Base-by-base conservation (phyloP, 2,888 invertebrate species). In the Lasioglossum pauxillum region DNA sequence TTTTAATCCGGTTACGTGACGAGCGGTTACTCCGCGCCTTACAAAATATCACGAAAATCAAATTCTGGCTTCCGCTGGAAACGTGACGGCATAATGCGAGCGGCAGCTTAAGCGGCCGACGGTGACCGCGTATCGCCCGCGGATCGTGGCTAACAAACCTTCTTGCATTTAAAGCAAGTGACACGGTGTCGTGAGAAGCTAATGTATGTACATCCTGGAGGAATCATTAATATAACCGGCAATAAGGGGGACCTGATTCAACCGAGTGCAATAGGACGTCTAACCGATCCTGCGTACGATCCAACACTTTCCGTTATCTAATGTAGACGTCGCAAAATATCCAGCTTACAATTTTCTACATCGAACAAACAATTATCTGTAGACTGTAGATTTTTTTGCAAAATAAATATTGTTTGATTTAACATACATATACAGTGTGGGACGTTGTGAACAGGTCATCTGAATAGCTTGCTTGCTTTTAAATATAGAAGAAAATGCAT, bases 111-210 rank as follows among this genome's bases (percentile, higher is more conserved):
- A 75, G 44, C 69, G 60, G 38, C 38, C 75, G 38, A 27, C 73
- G 80, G 44, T 46, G 82, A 41, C 79, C 77, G 64, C 71, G 86
- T 83, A 80, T 64, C 67, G 27, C 64, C 12, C 31, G 41, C 60
- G 69, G 60, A 67, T 77, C 67, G 80, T 44, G 57, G 53, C 31
- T 77, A 77, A 78, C 79, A 80, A 53, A 83, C 84, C 84, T 84
- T 53, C 90, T 79, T 84, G 89, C 80, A 85, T 90, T 89, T 90
- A 82, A 89, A 90, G 74, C 69, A 84, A 81, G 79, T 78, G 89
- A 85, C 89, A 82, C 82, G 80, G 71, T 81, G 75, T 83, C 87
- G 78, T 69, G 78, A 78, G 78, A 57, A 79, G 87, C 78, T 84
- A 86, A 90, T 80, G 73, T 88, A 86, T 84, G 89, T 82, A 72